Evolutionary conservation across 1,140 invertebrate genomes (phyloP), one percentile per base, ranked within the genome.

Genomic region (Solenopsis fugax): DNA sequence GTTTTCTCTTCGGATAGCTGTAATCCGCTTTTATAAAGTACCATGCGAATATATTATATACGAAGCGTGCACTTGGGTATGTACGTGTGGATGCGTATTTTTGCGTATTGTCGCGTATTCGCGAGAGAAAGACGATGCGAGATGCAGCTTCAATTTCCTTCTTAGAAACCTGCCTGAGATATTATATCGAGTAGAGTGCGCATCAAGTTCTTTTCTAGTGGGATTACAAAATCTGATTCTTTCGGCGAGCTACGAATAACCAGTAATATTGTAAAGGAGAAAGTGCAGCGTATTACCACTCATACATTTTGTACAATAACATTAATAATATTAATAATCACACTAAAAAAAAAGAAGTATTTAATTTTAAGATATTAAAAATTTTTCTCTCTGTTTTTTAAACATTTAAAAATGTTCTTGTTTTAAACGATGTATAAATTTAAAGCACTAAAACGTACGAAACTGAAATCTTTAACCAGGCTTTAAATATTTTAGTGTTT

Each of bases 1-100:
- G 91, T 93, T 93, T 92, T 80, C 80, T 91, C 86, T 71, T 88
- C 48, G 85, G 65, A 69, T 89, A 73, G 16, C 87, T 82, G 72
- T 90, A 90, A 90, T 90, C 81, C 65, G 65, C 56, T 90, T 91
- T 91, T 90, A 88, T 85, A 80, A 78, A 90, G 76, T 77, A 58
- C 54, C 29, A 60, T 56, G 86, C 69, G 80, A 90, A 90, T 88
- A 85, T 87, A 89, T 88, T 69, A 56, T 45, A 82, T 73, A 73
- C 41, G 24, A 72, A 18, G 69, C 54, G 45, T 50, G 62, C 69
- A 77, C 41, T 21, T 37, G 52, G 29, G 56, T 77, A 73, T 48
- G 45, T 64, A 58, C 45, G 29, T 41, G 12, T 29, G 29, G 12
- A 54, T 16, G 48, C 62, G 50, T 45, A 71, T 81, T 69, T 69